A percentile compares a stretch with the other conserved stretches of the same genome.
phyloP scores from a whole-genome alignment of 2,797 vertebrate genomes.

The Lithobates pipiens region DNA sequence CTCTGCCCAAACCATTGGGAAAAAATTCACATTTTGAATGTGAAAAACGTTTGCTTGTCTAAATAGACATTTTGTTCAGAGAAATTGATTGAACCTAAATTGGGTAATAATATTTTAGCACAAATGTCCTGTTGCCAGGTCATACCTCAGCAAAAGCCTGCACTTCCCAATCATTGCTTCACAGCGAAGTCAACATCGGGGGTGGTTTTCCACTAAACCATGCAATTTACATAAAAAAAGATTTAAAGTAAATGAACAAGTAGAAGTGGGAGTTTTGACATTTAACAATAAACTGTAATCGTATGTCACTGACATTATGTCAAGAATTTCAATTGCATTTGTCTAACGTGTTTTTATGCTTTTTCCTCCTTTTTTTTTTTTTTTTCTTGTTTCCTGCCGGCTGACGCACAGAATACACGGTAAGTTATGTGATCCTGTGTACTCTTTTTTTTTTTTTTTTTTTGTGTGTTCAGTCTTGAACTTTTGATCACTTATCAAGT shows the following conservation, averaged over 20 bases:
- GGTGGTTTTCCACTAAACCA: neutral
- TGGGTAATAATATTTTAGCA: too few species aligned
- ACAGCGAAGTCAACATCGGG: neutral
- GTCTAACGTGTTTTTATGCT: conserved; percentile 31
- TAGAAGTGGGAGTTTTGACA: conserved; percentile 14
- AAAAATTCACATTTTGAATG: neutral
- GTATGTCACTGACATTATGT: conserved; percentile 22
- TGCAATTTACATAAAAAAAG: too few species aligned
- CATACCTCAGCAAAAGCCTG: neutral
- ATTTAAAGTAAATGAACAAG: neutral
- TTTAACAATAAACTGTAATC: neutral
- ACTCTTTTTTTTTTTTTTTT: too few species aligned
- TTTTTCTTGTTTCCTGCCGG: neutral
- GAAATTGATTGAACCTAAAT: neutral
- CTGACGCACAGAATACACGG: conserved; percentile 50
- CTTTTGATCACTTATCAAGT: neutral
- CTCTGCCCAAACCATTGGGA: neutral
- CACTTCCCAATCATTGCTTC: neutral
- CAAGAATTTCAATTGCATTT: neutral
- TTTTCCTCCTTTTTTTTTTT: conserved; percentile 41
- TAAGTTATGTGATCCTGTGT: conserved; percentile 32
- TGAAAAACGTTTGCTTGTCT: too few species aligned
- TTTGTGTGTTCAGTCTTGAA: neutral
- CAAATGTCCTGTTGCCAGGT: neutral
- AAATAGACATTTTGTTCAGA: too few species aligned